Conservation (phyloP, 2,113 vertebrate genomes). For the Mastomys natalensis region DNA sequence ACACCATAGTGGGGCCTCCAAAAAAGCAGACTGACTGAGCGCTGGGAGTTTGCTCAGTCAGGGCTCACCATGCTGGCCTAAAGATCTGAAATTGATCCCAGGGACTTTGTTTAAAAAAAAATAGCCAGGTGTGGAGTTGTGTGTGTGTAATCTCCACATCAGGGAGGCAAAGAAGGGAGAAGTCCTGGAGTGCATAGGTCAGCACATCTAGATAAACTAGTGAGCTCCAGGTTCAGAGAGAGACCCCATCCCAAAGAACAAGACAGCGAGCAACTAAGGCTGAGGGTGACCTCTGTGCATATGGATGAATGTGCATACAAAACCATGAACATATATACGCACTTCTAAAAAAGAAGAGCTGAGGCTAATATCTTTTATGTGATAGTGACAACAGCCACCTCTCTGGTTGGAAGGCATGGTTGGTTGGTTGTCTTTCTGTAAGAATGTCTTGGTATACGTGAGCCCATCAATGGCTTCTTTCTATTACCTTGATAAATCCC, state of each 20-base stretch:
- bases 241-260: background rate
- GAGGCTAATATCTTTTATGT: background rate
- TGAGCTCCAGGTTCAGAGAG: background rate
- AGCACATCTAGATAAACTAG: background rate
- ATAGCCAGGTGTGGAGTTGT: background rate
- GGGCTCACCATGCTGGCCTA: too few species aligned
- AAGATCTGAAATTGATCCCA: background rate
- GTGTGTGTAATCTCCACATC: background rate
- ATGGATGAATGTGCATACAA: background rate
- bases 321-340: background rate
- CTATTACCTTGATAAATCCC: background rate
- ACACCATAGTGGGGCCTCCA: background rate
- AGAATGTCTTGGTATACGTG: fast-evolving
- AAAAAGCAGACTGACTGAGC: too few species aligned
- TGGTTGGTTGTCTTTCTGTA: fast-evolving
- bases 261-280: background rate
- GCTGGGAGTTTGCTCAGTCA: background rate
- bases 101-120: background rate
- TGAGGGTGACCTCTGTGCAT: background rate
- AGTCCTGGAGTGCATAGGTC: background rate
- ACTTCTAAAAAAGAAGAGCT: background rate
- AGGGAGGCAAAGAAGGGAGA: background rate
- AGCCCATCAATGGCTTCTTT: background rate
- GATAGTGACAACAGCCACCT: fast-evolving
- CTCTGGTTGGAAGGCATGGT: fast-evolving